Evolutionary conservation across 2,888 invertebrate genomes (phyloP).

Genomic region (Agrotis puta): DNA sequence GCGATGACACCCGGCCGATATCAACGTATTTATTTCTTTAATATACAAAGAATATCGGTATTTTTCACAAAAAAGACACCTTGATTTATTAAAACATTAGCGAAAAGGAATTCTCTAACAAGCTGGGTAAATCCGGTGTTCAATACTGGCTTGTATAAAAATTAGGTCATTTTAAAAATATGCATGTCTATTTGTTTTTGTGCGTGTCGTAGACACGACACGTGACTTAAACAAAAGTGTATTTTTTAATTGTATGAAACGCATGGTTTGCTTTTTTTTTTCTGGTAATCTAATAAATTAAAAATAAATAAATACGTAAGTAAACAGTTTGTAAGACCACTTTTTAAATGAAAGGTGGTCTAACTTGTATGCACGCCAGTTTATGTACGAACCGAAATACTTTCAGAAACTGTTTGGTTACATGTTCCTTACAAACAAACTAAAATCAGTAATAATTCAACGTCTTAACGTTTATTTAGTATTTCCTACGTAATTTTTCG

Average conservation of each 20-base stretch:
- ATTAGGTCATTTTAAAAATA: background rate
- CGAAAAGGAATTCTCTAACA: conserved; percentile 57
- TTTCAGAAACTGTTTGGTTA: conserved; percentile 52
- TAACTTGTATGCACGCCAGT: background rate
- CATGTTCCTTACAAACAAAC: conserved; percentile 66
- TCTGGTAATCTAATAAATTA: too few relatives aligned
- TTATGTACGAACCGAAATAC: conserved; percentile 58
- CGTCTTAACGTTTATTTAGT: conserved; percentile 69
- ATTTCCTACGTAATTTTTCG: conserved; percentile 65
- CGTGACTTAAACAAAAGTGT: too few relatives aligned
- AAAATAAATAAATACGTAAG: too few relatives aligned
- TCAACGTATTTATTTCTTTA: conserved; percentile 35
- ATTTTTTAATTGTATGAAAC: too few relatives aligned
- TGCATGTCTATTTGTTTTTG: background rate
- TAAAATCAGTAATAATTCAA: conserved; percentile 71
- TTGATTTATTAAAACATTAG: conserved; percentile 63
- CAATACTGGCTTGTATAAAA: conserved; percentile 20
- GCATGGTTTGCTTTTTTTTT: too few relatives aligned
- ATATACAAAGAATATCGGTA: background rate
- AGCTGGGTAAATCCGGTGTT: conserved; percentile 58
- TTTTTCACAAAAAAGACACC: conserved; percentile 21
- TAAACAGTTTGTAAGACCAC: background rate
- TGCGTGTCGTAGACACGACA: too few relatives aligned
- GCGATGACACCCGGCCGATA: conserved; percentile 44
- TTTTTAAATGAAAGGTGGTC: background rate